Conservation (phyloP, 2,888 invertebrate species). For the Phania funesta region DNA sequence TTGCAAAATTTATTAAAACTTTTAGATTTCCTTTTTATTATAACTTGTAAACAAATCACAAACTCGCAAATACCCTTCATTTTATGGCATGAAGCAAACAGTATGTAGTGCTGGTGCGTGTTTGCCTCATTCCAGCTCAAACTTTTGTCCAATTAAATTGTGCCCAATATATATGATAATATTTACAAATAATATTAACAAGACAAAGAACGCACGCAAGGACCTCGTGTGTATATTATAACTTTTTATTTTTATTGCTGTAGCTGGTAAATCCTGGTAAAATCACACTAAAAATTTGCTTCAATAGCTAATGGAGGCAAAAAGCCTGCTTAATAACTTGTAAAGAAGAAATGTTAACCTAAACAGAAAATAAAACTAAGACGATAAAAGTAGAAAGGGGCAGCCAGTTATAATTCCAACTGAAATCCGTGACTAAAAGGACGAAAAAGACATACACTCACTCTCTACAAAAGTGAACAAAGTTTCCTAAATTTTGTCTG, state of each 20-base stretch:
- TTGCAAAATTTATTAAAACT: too few relatives aligned
- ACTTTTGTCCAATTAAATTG: not conserved
- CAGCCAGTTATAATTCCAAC: conserved; percentile 7
- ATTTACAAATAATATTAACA: not conserved
- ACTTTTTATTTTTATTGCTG: conserved; percentile 3
- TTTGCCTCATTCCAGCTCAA: not conserved
- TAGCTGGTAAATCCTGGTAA: conserved; percentile 38
- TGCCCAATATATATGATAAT: not conserved
- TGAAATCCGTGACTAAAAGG: conserved; percentile 44
- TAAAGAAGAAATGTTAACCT: conserved; percentile 54
- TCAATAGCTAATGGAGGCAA: conserved; percentile 23
- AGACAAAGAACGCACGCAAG: not conserved
- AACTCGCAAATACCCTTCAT: too few relatives aligned
- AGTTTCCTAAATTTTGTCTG: conserved; percentile 29
- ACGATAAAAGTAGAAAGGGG: not conserved
- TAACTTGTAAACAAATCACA: too few relatives aligned
- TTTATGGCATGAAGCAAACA: too few relatives aligned
- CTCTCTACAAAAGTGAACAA: not conserved
- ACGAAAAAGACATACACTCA: not conserved
- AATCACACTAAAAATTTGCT: not conserved
- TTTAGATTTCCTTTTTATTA: too few relatives aligned
- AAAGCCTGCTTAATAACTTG: conserved; percentile 25
- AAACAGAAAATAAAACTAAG: conserved; percentile 5
- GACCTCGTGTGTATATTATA: conserved; percentile 11
- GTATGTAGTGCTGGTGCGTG: too few relatives aligned